These are phyloP conservation scores for Acrobasis consociella DNA, from an alignment of 2,888 invertebrate genomes.

Conservation along the genomic window DNA sequence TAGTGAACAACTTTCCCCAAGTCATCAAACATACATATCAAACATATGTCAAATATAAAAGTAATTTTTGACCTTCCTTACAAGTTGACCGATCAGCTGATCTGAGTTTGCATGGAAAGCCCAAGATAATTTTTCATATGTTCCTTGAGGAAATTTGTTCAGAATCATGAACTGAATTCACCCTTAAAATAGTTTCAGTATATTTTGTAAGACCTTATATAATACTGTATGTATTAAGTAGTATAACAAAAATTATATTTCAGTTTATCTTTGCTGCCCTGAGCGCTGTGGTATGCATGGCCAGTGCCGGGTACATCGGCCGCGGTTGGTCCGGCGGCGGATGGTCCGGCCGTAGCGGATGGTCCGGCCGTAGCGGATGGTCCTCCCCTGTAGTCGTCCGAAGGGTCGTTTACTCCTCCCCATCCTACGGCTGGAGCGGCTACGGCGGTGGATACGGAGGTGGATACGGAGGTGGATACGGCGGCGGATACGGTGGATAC, in stretches of 20 bases:
- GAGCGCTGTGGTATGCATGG: constrained; percentile 35
- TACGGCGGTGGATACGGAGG: constrained; percentile 28
- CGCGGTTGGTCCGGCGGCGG: constrained; percentile 38
- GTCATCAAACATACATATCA: no score
- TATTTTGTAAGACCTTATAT: no score
- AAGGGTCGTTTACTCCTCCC: constrained; percentile 28
- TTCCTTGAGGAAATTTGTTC: no score
- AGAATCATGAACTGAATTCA: no score
- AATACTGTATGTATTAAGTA: no score
- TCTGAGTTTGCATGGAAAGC: no score
- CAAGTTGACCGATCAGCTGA: no score
- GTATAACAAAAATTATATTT: constrained; percentile 24
- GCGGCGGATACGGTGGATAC: constrained; percentile 29
- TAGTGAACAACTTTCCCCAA: no score
- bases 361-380: constrained; percentile 26
- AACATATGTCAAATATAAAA: no score
- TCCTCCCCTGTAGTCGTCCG: constrained; percentile 25
- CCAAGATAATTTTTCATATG: no score
- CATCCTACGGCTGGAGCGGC: constrained; percentile 23
- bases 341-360: constrained; percentile 26
- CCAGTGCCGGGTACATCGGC: constrained; percentile 51
- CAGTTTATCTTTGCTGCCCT: constrained; percentile 45
- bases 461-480: constrained; percentile 28
- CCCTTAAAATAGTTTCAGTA: no score
- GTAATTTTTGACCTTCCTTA: no score